Evolutionary conservation across 2,797 vertebrate genomes (phyloP).

Genomic region (Amazona finschi): DNA sequence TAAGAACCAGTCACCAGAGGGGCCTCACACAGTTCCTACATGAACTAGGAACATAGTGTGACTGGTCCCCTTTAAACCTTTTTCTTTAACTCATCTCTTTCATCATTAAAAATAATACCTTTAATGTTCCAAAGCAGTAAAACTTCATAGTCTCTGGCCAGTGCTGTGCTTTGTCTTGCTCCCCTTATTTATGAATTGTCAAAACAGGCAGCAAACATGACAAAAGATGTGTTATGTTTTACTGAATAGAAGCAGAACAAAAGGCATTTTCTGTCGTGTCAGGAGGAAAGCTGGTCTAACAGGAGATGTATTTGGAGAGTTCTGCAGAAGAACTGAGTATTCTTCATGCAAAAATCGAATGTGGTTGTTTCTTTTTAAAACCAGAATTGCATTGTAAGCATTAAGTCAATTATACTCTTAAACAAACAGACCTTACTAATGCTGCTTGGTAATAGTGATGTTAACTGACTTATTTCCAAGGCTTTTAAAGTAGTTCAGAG

Average conservation of each 20-base stretch:
- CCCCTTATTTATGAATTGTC: background rate
- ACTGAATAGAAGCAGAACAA: background rate
- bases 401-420: background rate
- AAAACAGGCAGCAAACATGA: background rate
- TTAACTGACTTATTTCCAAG: background rate
- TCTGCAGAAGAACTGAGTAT: background rate
- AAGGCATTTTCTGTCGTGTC: background rate
- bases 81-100: background rate
- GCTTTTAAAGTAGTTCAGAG: background rate
- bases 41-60: background rate
- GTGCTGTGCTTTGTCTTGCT: background rate
- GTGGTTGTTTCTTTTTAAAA: background rate
- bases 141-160: background rate
- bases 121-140: background rate
- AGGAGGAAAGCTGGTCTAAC: background rate
- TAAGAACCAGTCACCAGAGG: background rate
- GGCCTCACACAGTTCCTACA: background rate
- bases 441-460: background rate
- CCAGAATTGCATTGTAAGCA: background rate
- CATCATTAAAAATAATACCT: background rate
- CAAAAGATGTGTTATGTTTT: background rate
- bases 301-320: background rate
- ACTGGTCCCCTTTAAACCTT: background rate
- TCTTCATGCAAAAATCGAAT: background rate
- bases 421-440: background rate